These are phyloP conservation scores for Delphinapterus leucas DNA, from an alignment of 2,113 vertebrate species.

Conservation along the genomic window DNA sequence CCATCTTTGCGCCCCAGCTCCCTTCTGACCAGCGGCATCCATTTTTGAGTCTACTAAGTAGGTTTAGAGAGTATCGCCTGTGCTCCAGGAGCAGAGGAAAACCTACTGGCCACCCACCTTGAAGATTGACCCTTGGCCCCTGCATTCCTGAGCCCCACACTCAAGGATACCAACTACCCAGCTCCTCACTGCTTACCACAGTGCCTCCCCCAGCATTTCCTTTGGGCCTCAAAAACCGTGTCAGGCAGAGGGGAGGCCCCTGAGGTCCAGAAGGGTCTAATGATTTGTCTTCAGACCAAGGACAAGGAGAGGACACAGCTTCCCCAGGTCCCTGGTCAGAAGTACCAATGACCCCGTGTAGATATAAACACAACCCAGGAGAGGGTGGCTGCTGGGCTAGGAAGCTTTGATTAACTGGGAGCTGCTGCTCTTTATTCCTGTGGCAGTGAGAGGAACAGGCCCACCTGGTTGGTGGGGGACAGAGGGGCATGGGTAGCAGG, in stretches of 20 bases:
- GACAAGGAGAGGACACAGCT: not conserved
- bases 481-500: not conserved
- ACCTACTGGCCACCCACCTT: not conserved
- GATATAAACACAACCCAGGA: not conserved
- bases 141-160: not conserved
- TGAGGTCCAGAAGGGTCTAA: not conserved
- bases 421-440: not conserved
- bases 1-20: not conserved
- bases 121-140: not conserved
- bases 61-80: not conserved
- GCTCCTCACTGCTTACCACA: not conserved
- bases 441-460: not conserved
- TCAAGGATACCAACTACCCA: not conserved
- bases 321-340: not conserved
- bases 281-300: not conserved
- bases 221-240: not conserved
- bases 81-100: not conserved
- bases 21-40: not conserved
- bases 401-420: not conserved
- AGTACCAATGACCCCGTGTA: not conserved
- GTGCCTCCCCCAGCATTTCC: not conserved
- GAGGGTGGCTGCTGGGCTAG: not conserved
- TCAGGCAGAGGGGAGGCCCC: not conserved
- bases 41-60: not conserved
- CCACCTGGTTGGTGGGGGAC: not conserved